These are phyloP conservation scores for Florisuga fusca DNA, from an alignment of 2,797 vertebrate species.

Conservation along the genomic window DNA sequence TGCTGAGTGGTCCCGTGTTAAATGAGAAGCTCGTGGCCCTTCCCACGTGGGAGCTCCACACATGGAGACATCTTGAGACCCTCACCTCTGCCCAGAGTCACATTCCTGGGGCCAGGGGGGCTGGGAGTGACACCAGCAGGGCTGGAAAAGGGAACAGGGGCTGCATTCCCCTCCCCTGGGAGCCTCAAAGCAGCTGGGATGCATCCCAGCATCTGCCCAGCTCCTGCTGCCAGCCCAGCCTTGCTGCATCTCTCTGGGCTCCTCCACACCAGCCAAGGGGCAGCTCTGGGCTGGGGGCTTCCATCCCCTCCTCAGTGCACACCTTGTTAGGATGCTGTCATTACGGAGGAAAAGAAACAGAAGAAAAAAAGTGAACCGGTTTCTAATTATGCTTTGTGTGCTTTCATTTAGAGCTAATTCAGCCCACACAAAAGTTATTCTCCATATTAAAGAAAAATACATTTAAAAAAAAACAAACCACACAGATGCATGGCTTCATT, in stretches of 20 bases:
- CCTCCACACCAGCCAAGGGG: rapidly evolving
- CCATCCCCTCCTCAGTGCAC: not conserved
- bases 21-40: slow-evolving; percentile 54
- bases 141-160: not conserved
- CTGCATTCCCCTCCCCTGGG: rapidly evolving
- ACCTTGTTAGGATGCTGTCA: not conserved
- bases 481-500: slow-evolving; percentile 55
- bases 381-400: slow-evolving; percentile 75
- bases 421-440: slow-evolving; percentile 65
- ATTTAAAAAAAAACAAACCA: not conserved
- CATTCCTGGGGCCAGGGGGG: not conserved
- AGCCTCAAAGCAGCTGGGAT: not conserved
- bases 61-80: not conserved
- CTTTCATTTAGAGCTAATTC: slow-evolving; percentile 74
- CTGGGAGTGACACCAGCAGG: rapidly evolving
- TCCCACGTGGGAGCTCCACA: slow-evolving; percentile 24
- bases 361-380: not conserved
- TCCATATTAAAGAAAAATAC: slow-evolving; percentile 31
- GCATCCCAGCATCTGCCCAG: rapidly evolving
- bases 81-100: not conserved
- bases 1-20: slow-evolving; percentile 13
- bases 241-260: not conserved
- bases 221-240: rapidly evolving
- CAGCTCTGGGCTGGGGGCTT: rapidly evolving
- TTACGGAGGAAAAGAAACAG: not conserved